A percentile compares a stretch with the other conserved stretches of the same genome.
phyloP scores from a whole-genome alignment of 2,888 invertebrate genomes.

The Galerucella calmariensis region DNA sequence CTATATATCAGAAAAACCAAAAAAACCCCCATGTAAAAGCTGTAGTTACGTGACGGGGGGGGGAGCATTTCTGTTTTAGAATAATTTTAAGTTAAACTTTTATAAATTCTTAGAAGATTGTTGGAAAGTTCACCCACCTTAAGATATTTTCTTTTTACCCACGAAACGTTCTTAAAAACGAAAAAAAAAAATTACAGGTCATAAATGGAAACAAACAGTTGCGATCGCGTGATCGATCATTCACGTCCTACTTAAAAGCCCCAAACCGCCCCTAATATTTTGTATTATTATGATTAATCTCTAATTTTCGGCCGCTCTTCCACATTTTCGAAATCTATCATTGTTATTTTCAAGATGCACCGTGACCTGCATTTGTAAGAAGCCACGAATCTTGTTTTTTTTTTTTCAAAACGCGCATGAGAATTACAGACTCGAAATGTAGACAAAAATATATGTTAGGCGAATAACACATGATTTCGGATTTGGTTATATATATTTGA shows the following conservation, averaged over 20 bases:
- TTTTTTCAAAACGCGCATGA: conserved; percentile 32
- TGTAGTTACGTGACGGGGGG: too few species aligned
- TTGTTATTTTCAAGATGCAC: conserved; percentile 41
- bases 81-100: too few species aligned
- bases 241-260: conserved; percentile 41
- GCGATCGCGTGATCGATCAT: conserved; percentile 43
- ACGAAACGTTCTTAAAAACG: background rate
- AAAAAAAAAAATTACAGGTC: too few species aligned
- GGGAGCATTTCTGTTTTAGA: too few species aligned
- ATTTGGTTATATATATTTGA: conserved; percentile 37
- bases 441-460: too few species aligned
- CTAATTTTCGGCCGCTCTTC: conserved; percentile 44
- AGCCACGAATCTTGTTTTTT: conserved; percentile 24
- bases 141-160: too few species aligned
- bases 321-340: conserved; percentile 42
- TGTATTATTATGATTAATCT: conserved; percentile 46
- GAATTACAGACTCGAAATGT: conserved; percentile 38
- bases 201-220: conserved; percentile 43
- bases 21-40: too few species aligned
- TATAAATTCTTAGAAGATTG: too few species aligned
- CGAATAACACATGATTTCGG: conserved; percentile 43
- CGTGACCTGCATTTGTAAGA: conserved; percentile 44
- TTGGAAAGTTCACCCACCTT: background rate
- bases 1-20: too few species aligned
- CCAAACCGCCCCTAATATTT: conserved; percentile 45